Evolutionary conservation across 1,140 invertebrate genomes (phyloP).

Genomic region (Gyrodactylus bullatarudis): DNA sequence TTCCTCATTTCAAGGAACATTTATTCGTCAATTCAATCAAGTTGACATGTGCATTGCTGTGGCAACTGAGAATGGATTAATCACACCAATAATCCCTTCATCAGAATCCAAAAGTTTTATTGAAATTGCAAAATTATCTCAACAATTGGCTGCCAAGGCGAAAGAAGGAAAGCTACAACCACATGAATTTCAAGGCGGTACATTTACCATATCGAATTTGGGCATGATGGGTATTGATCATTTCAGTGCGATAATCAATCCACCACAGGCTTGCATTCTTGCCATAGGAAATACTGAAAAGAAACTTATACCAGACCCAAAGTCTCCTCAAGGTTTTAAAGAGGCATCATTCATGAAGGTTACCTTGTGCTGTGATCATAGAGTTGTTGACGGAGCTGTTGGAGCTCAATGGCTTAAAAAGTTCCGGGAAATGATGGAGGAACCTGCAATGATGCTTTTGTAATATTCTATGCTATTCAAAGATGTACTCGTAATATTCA

Average conservation of each 20-base stretch:
- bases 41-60: constrained; percentile 90
- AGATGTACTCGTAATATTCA: too few relatives aligned
- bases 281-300: constrained; percentile 29
- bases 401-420: constrained; percentile 32
- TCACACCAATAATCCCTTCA: constrained; percentile 78
- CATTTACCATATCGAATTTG: constrained; percentile 51
- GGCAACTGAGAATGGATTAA: constrained; percentile 63
- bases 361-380: constrained; percentile 33
- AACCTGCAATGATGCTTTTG: constrained; percentile 31
- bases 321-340: background rate
- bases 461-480: too few relatives aligned
- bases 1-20: constrained; percentile 26
- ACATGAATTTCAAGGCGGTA: constrained; percentile 32
- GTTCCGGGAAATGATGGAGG: constrained; percentile 29
- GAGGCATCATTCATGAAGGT: constrained; percentile 23
- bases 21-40: constrained; percentile 31
- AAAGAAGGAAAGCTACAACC: constrained; percentile 69
- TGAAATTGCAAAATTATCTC: constrained; percentile 23
- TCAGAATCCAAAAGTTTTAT: constrained; percentile 40
- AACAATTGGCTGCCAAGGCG: constrained; percentile 52
- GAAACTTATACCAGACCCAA: constrained; percentile 17
- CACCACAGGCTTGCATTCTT: constrained; percentile 33
- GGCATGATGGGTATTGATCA: constrained; percentile 64
- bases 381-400: constrained; percentile 37
- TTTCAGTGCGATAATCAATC: constrained; percentile 34